A percentile compares a stretch with the other conserved stretches of the same genome.
These are phyloP conservation scores for Rhabdophis nuchalis DNA, from an alignment of 2,797 vertebrate species.

Conservation along the genomic window DNA sequence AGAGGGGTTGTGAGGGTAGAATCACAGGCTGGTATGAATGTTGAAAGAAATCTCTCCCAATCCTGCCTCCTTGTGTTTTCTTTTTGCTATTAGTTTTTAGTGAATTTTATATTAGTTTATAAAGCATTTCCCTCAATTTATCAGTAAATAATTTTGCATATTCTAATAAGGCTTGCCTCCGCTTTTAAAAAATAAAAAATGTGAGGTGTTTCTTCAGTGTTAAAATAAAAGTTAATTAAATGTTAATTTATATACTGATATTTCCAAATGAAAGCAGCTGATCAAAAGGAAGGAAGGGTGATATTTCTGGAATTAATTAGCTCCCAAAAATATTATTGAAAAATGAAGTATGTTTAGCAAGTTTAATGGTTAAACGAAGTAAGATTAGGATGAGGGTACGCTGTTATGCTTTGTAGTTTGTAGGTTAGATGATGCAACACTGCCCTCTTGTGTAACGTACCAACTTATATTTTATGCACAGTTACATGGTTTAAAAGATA, in stretches of 20 bases:
- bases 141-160: neutral
- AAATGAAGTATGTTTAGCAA: neutral
- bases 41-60: neutral
- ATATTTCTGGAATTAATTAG: neutral
- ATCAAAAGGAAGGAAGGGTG: neutral
- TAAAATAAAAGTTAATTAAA: neutral
- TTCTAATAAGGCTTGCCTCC: neutral
- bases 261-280: neutral
- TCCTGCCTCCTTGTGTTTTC: neutral
- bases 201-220: neutral
- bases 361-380: neutral
- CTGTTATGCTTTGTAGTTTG: rapidly evolving
- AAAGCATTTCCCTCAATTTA: neutral
- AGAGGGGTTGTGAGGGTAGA: neutral
- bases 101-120: neutral
- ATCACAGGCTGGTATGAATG: neutral
- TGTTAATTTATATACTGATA: neutral
- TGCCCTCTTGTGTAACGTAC: conserved; percentile 64
- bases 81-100: neutral
- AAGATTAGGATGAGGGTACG: neutral
- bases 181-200: neutral
- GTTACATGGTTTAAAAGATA: neutral
- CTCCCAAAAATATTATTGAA: neutral
- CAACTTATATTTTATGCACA: neutral
- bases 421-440: conserved; percentile 37